These are phyloP conservation scores for Psilopogon haemacephalus DNA, from an alignment of 2,113 vertebrate genomes.

Conservation along the genomic window DNA sequence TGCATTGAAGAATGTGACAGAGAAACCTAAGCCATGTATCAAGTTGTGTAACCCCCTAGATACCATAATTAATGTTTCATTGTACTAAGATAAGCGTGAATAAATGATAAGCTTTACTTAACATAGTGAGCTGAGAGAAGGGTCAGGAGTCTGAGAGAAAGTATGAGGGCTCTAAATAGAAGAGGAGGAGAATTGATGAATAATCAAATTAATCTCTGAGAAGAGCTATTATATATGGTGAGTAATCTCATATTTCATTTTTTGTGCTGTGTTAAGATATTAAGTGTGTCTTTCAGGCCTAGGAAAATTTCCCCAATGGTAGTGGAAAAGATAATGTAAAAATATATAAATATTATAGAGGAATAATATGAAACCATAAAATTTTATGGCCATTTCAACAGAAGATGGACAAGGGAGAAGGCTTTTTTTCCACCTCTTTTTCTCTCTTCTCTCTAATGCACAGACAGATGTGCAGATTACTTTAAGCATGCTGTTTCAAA, in stretches of 20 bases:
- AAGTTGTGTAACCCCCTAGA: neutral
- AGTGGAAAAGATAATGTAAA: neutral
- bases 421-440: neutral
- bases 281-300: neutral
- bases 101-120: constrained; percentile 52
- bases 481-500: neutral
- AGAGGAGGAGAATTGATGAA: neutral
- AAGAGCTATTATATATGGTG: neutral
- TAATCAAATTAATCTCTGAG: neutral
- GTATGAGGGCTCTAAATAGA: neutral
- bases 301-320: neutral
- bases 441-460: neutral
- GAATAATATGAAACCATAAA: neutral
- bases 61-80: constrained; percentile 50
- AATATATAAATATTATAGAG: neutral
- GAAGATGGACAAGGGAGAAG: neutral
- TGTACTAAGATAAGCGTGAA: neutral
- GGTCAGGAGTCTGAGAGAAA: neutral
- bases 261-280: neutral
- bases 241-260: neutral
- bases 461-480: neutral
- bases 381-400: neutral
- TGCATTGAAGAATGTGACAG: neutral
- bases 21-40: neutral
- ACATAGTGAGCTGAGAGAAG: neutral